These are phyloP conservation scores for Antheraea assamensis DNA, from an alignment of 2,888 invertebrate genomes.

Conservation along the genomic window DNA sequence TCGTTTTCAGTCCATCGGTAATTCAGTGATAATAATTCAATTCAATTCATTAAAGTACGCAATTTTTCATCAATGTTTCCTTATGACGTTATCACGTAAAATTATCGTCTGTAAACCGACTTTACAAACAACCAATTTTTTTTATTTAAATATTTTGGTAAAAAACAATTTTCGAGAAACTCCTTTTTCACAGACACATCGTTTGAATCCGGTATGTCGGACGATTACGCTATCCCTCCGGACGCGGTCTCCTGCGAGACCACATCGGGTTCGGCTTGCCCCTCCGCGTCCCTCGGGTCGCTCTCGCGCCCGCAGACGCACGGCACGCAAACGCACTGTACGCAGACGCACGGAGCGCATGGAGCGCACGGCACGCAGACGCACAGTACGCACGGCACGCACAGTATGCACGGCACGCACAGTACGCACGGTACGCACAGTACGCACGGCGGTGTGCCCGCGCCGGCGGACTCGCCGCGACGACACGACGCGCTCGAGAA, in stretches of 20 bases:
- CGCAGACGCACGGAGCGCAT: slow-evolving; percentile 60
- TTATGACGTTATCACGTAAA: too few relatives aligned
- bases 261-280: slow-evolving; percentile 84
- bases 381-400: slow-evolving; percentile 59
- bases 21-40: too few relatives aligned
- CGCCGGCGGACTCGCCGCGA: slow-evolving; percentile 46
- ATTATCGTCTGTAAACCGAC: too few relatives aligned
- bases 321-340: slow-evolving; percentile 1
- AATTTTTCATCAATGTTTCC: too few relatives aligned
- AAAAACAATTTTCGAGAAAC: too few relatives aligned
- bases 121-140: too few relatives aligned
- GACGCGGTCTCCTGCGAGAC: slow-evolving; percentile 93
- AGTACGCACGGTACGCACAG: slow-evolving; percentile 39
- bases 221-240: slow-evolving; percentile 98
- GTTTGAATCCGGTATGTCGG: slow-evolving; percentile 96
- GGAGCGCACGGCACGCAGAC: slow-evolving; percentile 71
- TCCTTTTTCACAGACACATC: slow-evolving; percentile 86
- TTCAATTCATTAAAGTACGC: too few relatives aligned
- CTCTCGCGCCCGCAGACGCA: slow-evolving; percentile 43
- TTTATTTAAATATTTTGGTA: too few relatives aligned
- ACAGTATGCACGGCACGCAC: slow-evolving; percentile 82
- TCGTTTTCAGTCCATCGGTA: too few relatives aligned
- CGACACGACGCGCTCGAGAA: slow-evolving; percentile 92
- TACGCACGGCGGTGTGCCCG: slow-evolving; percentile 11
- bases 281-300: slow-evolving; percentile 81